Conservation (phyloP, 2,113 vertebrate genomes). For the Athene cunicularia region DNA sequence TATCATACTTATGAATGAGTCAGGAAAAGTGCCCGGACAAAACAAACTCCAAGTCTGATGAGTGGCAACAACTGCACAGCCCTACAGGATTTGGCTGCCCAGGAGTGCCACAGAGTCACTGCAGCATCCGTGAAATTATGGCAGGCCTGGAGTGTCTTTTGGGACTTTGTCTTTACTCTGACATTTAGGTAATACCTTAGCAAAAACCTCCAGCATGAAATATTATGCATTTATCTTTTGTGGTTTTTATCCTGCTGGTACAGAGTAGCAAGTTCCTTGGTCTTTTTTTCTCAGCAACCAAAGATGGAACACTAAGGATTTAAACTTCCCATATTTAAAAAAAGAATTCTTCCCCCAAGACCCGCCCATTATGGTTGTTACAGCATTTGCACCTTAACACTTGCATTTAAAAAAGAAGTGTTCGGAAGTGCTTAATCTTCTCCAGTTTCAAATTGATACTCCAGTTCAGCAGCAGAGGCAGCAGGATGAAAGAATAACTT, state of each 20-base stretch:
- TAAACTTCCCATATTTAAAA: neutral
- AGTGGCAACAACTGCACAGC: neutral
- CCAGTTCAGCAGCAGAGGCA: neutral
- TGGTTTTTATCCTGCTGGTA: neutral
- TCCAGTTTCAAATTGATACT: neutral
- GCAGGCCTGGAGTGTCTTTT: neutral
- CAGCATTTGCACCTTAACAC: neutral
- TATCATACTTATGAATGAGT: neutral
- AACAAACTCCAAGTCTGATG: neutral
- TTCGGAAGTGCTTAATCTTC: neutral
- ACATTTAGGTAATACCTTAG: neutral
- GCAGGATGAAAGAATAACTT: neutral
- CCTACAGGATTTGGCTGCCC: neutral
- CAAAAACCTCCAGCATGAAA: neutral
- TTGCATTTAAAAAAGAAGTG: neutral
- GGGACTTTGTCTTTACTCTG: neutral
- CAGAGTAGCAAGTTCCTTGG: neutral
- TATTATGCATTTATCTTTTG: neutral
- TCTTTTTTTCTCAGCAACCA: neutral
- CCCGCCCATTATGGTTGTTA: neutral
- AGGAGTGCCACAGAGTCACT: neutral
- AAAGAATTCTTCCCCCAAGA: neutral
- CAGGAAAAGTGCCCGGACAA: neutral
- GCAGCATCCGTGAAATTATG: neutral
- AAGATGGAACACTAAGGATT: neutral